Percentiles rank a stretch among this genome's conserved stretches.
Conservation (phyloP, 2,797 vertebrate genomes). For the Balearica regulorum region DNA sequence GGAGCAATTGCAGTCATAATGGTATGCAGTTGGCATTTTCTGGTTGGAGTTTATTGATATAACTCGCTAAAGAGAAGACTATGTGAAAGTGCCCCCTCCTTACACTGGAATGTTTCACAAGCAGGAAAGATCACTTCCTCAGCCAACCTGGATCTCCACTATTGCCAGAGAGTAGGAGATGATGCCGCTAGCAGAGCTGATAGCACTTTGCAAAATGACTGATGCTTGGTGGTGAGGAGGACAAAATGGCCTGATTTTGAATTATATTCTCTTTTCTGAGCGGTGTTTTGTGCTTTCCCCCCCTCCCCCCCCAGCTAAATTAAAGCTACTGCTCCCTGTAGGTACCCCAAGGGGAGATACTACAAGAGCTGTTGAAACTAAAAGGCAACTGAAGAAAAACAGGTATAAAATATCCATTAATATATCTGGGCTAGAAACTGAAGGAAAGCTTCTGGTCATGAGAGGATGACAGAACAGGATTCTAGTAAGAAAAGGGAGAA, state of each 20-base stretch:
- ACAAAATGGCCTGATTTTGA: neutral
- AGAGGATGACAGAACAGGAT: neutral
- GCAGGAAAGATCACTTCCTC: neutral
- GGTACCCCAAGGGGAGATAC: neutral
- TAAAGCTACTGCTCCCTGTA: neutral
- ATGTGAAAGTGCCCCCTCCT: neutral
- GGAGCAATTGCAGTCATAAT: neutral
- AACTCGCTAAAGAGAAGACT: neutral
- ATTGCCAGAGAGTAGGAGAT: neutral
- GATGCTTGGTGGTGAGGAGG: neutral
- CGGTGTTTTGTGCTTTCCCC: neutral
- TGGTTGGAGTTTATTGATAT: neutral
- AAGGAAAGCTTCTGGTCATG: neutral
- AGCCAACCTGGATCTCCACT: neutral
- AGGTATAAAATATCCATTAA: neutral
- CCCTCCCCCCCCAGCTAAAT: neutral
- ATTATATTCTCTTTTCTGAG: neutral
- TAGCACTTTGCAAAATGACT: neutral
- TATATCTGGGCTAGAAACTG: neutral
- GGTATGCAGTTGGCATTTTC: neutral
- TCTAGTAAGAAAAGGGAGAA: neutral
- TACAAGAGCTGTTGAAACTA: neutral
- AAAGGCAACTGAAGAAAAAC: neutral
- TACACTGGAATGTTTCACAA: neutral
- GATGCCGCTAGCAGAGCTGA: neutral